phyloP scores from a whole-genome alignment of 2,797 vertebrate species.

The Tinamus major region DNA sequence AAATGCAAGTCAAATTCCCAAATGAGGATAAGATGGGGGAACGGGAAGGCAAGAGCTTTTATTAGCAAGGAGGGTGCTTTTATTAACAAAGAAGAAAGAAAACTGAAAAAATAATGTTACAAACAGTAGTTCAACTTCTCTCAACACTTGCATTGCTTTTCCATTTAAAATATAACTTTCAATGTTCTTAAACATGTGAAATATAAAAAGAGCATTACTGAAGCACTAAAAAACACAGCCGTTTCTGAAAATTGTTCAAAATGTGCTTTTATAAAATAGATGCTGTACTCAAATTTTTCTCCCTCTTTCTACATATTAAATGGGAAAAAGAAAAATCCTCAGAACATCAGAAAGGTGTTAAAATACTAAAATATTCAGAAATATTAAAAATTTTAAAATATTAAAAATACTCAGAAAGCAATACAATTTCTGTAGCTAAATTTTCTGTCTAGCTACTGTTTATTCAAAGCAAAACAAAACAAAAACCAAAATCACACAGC shows the following conservation, averaged over 20 bases:
- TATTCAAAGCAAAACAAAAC: not conserved
- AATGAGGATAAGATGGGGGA: not conserved
- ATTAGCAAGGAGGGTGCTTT: not conserved
- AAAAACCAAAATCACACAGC: not conserved
- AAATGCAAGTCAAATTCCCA: conserved; percentile 58
- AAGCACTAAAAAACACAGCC: not conserved
- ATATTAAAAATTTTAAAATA: too few relatives aligned
- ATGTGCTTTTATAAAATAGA: not conserved
- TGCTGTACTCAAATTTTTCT: not conserved
- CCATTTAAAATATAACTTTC: not conserved
- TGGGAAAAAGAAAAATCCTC: not conserved
- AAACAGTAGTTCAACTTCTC: not conserved
- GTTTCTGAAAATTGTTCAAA: not conserved
- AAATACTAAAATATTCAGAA: too few relatives aligned
- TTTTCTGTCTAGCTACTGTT: not conserved
- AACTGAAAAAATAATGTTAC: not conserved
- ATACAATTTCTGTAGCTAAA: not conserved
- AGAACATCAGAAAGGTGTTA: not conserved
- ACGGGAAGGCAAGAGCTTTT: not conserved
- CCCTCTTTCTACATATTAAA: not conserved
- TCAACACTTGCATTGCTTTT: not conserved
- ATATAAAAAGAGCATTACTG: not conserved
- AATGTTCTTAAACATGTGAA: not conserved
- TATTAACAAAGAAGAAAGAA: not conserved
- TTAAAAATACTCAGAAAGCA: too few relatives aligned